Percentiles rank a stretch among this genome's conserved stretches.
phyloP scores from a whole-genome alignment of 2,888 invertebrate genomes.

The Eristalinus sepulchralis region DNA sequence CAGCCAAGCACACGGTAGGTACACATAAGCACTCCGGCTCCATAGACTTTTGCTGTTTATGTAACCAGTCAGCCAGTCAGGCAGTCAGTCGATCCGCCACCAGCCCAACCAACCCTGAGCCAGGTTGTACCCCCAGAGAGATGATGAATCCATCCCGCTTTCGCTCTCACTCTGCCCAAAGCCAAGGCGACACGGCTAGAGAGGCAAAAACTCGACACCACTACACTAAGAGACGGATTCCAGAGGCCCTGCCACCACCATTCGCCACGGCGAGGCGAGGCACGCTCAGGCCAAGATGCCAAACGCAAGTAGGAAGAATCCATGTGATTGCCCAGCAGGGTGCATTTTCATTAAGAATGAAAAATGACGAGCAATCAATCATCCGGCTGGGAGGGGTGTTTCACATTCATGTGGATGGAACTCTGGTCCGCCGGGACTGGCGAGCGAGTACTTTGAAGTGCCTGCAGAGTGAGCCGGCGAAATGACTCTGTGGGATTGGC shows the following conservation, averaged over 20 bases:
- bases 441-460: slow-evolving; percentile 44
- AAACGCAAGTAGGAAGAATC: slow-evolving; percentile 62
- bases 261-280: slow-evolving; percentile 3
- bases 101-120: slow-evolving; percentile 65
- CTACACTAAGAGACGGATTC: slow-evolving; percentile 53
- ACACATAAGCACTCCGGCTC: slow-evolving; percentile 10
- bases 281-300: slow-evolving; percentile 16
- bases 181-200: slow-evolving; percentile 28
- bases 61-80: slow-evolving; percentile 34
- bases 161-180: slow-evolving; percentile 59
- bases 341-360: slow-evolving; percentile 82
- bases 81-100: no score
- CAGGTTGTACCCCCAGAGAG: slow-evolving; percentile 65
- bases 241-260: slow-evolving; percentile 33
- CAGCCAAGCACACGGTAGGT: slow-evolving; percentile 25
- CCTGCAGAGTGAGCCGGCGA: slow-evolving; percentile 36
- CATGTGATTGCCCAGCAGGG: slow-evolving; percentile 78
- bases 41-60: slow-evolving; percentile 38
- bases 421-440: slow-evolving; percentile 7
- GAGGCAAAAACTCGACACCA: slow-evolving; percentile 29
- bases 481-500: slow-evolving; percentile 66
- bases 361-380: slow-evolving; percentile 82
- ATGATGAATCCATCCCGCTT: slow-evolving; percentile 66
- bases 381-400: slow-evolving; percentile 80
- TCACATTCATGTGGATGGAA: slow-evolving; percentile 69